Conservation (phyloP, 2,113 vertebrate species). For the Tauraco erythrolophus region DNA sequence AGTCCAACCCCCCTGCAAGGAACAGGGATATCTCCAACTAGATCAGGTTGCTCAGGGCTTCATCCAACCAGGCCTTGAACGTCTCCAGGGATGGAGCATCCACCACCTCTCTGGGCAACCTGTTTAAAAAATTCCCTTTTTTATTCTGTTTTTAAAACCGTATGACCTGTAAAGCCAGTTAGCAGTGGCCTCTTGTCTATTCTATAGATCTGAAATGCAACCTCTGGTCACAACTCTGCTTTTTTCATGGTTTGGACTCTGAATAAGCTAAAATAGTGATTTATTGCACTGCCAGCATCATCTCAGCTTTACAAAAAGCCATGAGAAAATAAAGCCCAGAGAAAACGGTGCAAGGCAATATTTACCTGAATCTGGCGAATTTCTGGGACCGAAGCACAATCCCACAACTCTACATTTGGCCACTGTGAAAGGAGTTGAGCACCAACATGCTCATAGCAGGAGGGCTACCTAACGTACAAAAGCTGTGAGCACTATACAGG, state of each 20-base stretch:
- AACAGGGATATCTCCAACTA: no score
- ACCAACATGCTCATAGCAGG: background rate
- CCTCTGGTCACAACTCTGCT: background rate
- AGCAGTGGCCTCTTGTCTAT: background rate
- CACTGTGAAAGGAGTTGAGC: background rate
- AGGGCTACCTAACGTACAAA: background rate
- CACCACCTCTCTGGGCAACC: no score
- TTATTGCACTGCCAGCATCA: background rate
- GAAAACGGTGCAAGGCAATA: background rate
- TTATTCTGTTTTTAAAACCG: background rate
- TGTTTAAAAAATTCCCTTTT: background rate
- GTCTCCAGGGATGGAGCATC: no score
- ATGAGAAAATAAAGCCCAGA: background rate
- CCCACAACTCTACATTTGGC: background rate
- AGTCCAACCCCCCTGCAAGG: no score
- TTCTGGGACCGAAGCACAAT: background rate
- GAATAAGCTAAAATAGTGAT: background rate
- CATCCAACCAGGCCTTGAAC: no score
- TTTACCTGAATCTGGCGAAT: background rate
- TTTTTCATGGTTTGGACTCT: background rate
- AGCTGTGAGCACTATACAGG: background rate
- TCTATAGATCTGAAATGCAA: background rate
- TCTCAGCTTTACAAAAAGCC: background rate
- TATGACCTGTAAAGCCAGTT: background rate
- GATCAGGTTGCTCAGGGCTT: no score